A percentile compares a stretch with the other conserved stretches of the same genome.
Evolutionary conservation across 2,888 invertebrate species (phyloP).

Genomic region (Mimachlamys varia): DNA sequence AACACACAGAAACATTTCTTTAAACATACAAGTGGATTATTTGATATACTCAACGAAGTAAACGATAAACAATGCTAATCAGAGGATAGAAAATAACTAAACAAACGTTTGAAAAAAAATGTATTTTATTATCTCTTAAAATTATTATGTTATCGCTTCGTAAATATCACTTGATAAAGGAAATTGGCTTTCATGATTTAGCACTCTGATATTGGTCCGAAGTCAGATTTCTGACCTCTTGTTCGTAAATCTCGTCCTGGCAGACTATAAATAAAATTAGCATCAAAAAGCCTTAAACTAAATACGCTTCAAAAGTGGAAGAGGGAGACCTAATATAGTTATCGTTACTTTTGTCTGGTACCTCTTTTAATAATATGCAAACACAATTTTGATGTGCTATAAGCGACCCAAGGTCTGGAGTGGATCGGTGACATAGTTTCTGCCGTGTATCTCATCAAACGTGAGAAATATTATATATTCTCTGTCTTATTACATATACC

Average conservation of each 20-base stretch:
- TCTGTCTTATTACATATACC: not conserved
- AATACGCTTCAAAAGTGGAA: not conserved
- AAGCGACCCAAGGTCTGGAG: not conserved
- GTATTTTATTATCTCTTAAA: no score
- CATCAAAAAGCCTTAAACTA: not conserved
- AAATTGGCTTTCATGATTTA: not conserved
- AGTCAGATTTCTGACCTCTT: not conserved
- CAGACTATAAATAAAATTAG: not conserved
- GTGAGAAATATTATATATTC: not conserved
- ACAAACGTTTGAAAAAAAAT: no score
- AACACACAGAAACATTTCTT: no score
- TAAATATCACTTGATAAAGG: not conserved
- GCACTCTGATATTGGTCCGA: not conserved
- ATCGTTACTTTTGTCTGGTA: conserved; percentile 26
- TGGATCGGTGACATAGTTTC: not conserved
- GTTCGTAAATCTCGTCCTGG: not conserved
- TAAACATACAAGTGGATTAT: no score
- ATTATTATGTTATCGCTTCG: no score
- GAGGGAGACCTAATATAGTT: not conserved
- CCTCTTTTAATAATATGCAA: not conserved
- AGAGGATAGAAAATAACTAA: no score
- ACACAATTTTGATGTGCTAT: not conserved
- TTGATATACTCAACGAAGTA: no score
- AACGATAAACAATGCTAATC: no score
- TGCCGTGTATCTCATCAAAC: not conserved